Base-by-base conservation (phyloP, 1,140 invertebrate species). In the Aphis craccivora region DNA sequence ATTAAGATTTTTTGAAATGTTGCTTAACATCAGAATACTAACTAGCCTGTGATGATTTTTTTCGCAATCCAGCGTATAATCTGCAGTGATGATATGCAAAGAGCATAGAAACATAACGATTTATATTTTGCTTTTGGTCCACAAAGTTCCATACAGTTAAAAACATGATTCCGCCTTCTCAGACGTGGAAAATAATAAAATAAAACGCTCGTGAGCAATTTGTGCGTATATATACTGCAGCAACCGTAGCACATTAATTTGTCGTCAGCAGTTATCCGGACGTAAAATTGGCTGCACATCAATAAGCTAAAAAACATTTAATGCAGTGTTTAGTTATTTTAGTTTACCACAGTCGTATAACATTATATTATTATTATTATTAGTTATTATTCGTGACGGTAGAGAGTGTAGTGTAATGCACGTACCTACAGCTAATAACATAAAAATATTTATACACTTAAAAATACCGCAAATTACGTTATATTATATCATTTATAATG, bases 261-360 rank as follows among this genome's bases (percentile, higher is more conserved):
- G 86, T 87, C 86, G 86, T 87, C 86, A 37, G 45, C 45, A 45
- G 86, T 48, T 45, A 48, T 48, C 30, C 43, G 45, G 45, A 87
- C 45, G n/a, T 51, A 87, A 87, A 87, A 87, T 87, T 87, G 86
- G 86, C 86, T 45, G 11, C 43, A 87, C 86, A n/a, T 87, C 86
- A 87, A 87, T 87, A 48, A 51, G 6, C n/a, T 48, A 48, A 48
- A 87, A 51, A 87, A 48, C 20, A 87, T 87, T 48, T 22, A 87
- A 87, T 45, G 18, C 30, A n/a, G 45, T 14, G 45, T n/a, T n/a
- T 48, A 48, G 86, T 87, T 87, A 87, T 87, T 87, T 87, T 87
- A 48, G 86, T 87, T 25, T 87, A 86, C 37, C 23, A 83, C n/a
- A 35, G n/a, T 35, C 35, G 35, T 83, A 83, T 23, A 6, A 76